A percentile compares a stretch with the other conserved stretches of the same genome.
These are phyloP conservation scores for Apodemia duryi DNA, from an alignment of 2,888 invertebrate species.

Conservation along the genomic window DNA sequence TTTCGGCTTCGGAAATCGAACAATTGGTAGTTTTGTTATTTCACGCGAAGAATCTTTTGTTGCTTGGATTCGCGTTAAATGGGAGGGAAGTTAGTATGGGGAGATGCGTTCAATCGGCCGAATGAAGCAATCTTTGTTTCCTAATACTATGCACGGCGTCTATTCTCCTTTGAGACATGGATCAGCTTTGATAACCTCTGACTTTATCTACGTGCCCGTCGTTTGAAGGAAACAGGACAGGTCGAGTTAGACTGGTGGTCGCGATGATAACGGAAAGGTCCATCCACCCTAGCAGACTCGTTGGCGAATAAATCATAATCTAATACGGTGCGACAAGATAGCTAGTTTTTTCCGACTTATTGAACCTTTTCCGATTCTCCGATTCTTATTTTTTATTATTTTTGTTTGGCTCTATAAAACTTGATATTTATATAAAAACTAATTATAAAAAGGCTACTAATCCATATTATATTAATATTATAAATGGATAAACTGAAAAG, in stretches of 20 bases:
- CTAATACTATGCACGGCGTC: slow-evolving; percentile 64
- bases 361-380: slow-evolving; percentile 48
- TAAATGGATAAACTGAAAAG: no score
- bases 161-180: slow-evolving; percentile 48
- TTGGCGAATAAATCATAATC: slow-evolving; percentile 71
- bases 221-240: slow-evolving; percentile 37
- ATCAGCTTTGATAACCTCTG: slow-evolving; percentile 39
- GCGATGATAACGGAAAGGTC: slow-evolving; percentile 39
- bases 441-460: no score
- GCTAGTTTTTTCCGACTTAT: slow-evolving; percentile 68
- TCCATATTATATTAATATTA: no score
- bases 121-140: slow-evolving; percentile 72
- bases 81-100: slow-evolving; percentile 75
- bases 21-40: slow-evolving; percentile 75
- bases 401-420: background rate
- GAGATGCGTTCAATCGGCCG: slow-evolving; percentile 73
- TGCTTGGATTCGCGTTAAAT: slow-evolving; percentile 75
- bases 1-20: slow-evolving; percentile 42
- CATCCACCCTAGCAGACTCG: slow-evolving; percentile 60
- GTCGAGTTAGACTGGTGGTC: slow-evolving; percentile 45
- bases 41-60: slow-evolving; percentile 73
- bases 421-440: no score
- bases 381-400: slow-evolving; percentile 26
- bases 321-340: slow-evolving; percentile 67
- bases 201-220: slow-evolving; percentile 28